phyloP scores from a whole-genome alignment of 53 echinoderm and acorn worm species.

The Arbacia lixula region DNA sequence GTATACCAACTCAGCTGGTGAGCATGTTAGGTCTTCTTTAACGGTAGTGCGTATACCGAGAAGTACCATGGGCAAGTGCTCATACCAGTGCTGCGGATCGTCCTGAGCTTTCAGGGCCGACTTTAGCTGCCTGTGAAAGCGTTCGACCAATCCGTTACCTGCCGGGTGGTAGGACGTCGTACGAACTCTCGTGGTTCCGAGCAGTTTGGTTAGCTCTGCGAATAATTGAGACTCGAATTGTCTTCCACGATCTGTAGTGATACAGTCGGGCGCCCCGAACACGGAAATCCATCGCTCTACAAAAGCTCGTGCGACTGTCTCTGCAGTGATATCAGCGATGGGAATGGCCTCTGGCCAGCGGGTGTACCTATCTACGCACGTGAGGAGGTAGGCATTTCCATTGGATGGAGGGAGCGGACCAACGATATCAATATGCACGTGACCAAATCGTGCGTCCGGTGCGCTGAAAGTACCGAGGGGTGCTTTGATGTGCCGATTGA shows the following conservation, averaged over 20 bases:
- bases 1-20: constrained; percentile 64
- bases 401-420: no score
- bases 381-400: no score
- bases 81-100: constrained; percentile 47
- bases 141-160: constrained; percentile 62
- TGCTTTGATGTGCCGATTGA: constrained; percentile 61
- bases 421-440: no score
- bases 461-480: constrained; percentile 46
- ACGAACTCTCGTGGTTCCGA: constrained; percentile 54
- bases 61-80: constrained; percentile 42
- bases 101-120: constrained; percentile 53
- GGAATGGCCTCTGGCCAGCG: constrained; percentile 73
- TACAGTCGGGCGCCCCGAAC: constrained; percentile 49
- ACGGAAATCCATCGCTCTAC: constrained; percentile 52
- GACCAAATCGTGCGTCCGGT: constrained; percentile 59
- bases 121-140: constrained; percentile 66
- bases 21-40: no score
- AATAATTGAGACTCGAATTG: constrained; percentile 80
- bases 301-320: constrained; percentile 64
- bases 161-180: constrained; percentile 69
- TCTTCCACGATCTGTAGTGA: constrained; percentile 69
- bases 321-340: constrained; percentile 63
- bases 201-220: constrained; percentile 3
- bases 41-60: constrained; percentile 50
- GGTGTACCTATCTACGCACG: no score